Base-by-base conservation (phyloP, 2,888 invertebrate species). In the Torymus texanus region DNA sequence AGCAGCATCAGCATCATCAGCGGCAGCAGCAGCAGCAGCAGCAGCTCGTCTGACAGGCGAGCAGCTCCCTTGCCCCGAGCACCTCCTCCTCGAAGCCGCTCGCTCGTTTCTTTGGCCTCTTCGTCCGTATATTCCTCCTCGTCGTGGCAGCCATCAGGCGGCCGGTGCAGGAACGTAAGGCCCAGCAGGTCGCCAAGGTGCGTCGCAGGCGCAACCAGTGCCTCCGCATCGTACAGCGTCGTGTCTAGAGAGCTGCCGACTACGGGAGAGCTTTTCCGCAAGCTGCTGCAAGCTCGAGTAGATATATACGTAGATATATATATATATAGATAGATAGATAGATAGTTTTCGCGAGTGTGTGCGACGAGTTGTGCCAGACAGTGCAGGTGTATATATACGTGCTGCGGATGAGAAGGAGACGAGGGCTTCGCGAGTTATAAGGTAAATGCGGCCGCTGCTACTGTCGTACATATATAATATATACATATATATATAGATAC, bases 131-230 rank as follows among this genome's bases (percentile, higher is more conserved):
- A 11, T 65, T 81, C 50, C 62, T 72, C 12, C 14, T n/a, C 59
- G 67, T 78, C 16, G 78, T 81, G 11, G 77, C 78, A 66, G 80
- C 80, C 59, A 81, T 81, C 18, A 18, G 75, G 51, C 70, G 78
- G 5, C 78, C 80, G 53, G 66, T 61, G 16, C 77, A 18, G 41
- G 74, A 78, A 65, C 80, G 80, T 51, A 73, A 63, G 41, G 80
- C 80, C 51, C 74, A 61, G 62, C 66, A 56, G 71, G 56, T 75
- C 61, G 75, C 72, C 50, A 75, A 72, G 68, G 29, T 68, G 10
- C 70, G 78, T 11, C 68, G 73, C 68, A 78, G 51, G 67, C 78
- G 67, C 71, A 78, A 71, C 59, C 77, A 71, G 66, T 81, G 78
- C 79, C 12, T 72, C n/a, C 65, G 79, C 61, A 66, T 79, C 61